phyloP scores from a whole-genome alignment of 2,888 invertebrate species.

The Mesochorus sp. region DNA sequence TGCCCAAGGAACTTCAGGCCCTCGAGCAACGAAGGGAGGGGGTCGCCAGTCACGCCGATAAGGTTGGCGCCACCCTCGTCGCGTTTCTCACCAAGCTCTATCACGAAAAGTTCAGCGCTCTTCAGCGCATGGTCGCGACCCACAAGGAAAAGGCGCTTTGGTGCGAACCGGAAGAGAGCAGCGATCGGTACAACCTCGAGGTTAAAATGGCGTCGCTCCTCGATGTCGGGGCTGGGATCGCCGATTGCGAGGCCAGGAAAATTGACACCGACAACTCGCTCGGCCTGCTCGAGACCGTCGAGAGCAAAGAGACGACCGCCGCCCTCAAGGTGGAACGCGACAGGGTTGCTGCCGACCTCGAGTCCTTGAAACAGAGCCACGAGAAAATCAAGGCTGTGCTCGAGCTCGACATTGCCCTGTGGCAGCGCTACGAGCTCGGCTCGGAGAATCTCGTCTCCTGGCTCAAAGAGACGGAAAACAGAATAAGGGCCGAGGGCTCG shows the following conservation, averaged over 20 bases:
- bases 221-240: conserved; percentile 89
- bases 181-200: conserved; percentile 95
- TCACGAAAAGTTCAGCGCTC: conserved; percentile 91
- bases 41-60: conserved; percentile 90
- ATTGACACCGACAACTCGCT: conserved; percentile 88
- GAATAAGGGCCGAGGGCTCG: conserved; percentile 88
- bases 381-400: conserved; percentile 87
- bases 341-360: conserved; percentile 88
- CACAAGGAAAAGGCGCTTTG: conserved; percentile 94
- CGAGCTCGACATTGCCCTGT: conserved; percentile 88
- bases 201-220: conserved; percentile 92
- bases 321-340: conserved; percentile 88
- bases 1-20: conserved; percentile 91
- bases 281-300: conserved; percentile 88
- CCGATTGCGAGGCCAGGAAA: conserved; percentile 87
- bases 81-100: conserved; percentile 94
- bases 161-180: conserved; percentile 94
- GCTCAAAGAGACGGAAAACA: conserved; percentile 91
- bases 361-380: conserved; percentile 87
- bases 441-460: conserved; percentile 90
- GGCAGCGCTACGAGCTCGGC: conserved; percentile 91
- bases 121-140: conserved; percentile 91
- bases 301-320: conserved; percentile 87
- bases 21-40: conserved; percentile 93
- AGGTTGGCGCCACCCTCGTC: conserved; percentile 88